A percentile compares a stretch with the other conserved stretches of the same genome.
Conservation (phyloP, 1,140 invertebrate species). For the Doryteuthis pealeii region DNA sequence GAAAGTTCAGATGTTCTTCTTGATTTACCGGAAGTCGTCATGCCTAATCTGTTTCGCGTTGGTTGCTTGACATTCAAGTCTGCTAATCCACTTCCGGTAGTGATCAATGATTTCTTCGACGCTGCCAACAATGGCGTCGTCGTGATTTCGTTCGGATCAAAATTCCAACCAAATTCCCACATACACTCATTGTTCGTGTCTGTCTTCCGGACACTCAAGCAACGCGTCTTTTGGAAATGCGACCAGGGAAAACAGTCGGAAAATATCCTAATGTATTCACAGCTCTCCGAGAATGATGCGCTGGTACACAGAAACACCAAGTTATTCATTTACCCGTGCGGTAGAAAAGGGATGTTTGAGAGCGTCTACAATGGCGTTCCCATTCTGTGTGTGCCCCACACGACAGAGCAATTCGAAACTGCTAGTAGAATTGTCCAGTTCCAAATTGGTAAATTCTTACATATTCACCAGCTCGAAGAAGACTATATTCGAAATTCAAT, state of each 20-base stretch:
- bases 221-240: conserved; percentile 64
- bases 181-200: conserved; percentile 18
- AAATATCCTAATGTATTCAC: conserved; percentile 73
- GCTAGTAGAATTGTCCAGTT: conserved; percentile 45
- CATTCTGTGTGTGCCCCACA: conserved; percentile 72
- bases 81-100: conserved; percentile 18
- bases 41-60: conserved; percentile 19
- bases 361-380: conserved; percentile 75
- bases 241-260: conserved; percentile 61
- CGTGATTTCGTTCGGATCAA: conserved; percentile 30
- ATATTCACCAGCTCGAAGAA: conserved; percentile 38
- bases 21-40: conserved; percentile 12
- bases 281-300: conserved; percentile 81
- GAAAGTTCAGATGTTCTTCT: conserved; percentile 19
- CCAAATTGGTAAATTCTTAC: conserved; percentile 48
- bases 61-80: conserved; percentile 19
- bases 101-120: conserved; percentile 17
- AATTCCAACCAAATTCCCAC: too few relatives aligned
- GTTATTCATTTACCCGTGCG: conserved; percentile 74
- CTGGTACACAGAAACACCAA: conserved; percentile 63
- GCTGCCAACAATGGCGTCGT: conserved; percentile 23
- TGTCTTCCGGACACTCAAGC: conserved; percentile 60
- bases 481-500: conserved; percentile 39
- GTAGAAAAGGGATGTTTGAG: conserved; percentile 75
- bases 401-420: conserved; percentile 68